Evolutionary conservation across 2,113 vertebrate species (phyloP).

Genomic region (Protomyctophum bolini): DNA sequence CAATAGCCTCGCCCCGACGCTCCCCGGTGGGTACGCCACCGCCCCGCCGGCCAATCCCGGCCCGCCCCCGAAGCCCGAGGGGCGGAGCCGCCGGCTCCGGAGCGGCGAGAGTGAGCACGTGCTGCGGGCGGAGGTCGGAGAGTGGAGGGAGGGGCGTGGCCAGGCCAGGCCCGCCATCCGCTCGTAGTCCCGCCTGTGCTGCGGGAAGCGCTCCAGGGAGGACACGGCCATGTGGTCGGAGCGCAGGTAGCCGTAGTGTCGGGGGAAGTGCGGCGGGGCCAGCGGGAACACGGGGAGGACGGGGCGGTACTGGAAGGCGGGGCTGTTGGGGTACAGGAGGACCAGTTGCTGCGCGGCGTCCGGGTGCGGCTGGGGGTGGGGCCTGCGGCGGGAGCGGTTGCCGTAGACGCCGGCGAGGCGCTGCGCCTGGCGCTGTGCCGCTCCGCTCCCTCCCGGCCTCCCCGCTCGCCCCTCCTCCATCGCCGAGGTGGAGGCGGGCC

Average conservation of each 20-base stretch:
- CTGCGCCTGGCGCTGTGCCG: slow-evolving; percentile 58
- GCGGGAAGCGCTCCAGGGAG: slow-evolving; percentile 78
- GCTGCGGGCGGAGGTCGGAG: background rate
- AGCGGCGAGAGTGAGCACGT: slow-evolving; percentile 57
- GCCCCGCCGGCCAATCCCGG: slow-evolving; percentile 67
- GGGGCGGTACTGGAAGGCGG: slow-evolving; percentile 77
- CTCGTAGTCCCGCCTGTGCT: slow-evolving; percentile 34
- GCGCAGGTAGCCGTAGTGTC: slow-evolving; percentile 52
- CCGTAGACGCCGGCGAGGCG: slow-evolving; percentile 63
- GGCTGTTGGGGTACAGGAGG: slow-evolving; percentile 75
- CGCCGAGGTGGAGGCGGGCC: slow-evolving; percentile 73
- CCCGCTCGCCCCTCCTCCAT: slow-evolving; percentile 50
- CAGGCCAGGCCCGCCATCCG: slow-evolving; percentile 51
- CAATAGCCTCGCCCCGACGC: slow-evolving; percentile 42
- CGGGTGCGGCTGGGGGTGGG: slow-evolving; percentile 67
- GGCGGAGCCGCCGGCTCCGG: slow-evolving; percentile 56
- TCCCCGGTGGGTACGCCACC: slow-evolving; percentile 46
- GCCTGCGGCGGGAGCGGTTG: slow-evolving; percentile 59
- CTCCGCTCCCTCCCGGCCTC: slow-evolving; percentile 63
- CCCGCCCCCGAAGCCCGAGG: slow-evolving; percentile 43
- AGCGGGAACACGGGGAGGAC: slow-evolving; percentile 80
- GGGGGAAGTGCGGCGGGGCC: slow-evolving; percentile 26
- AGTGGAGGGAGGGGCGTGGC: slow-evolving; percentile 44
- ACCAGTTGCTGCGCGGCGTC: slow-evolving; percentile 76
- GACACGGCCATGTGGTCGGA: slow-evolving; percentile 72